Percentiles rank a stretch among this genome's conserved stretches.
phyloP scores from a whole-genome alignment of 2,888 invertebrate species.

The Nomada ruficornis region DNA sequence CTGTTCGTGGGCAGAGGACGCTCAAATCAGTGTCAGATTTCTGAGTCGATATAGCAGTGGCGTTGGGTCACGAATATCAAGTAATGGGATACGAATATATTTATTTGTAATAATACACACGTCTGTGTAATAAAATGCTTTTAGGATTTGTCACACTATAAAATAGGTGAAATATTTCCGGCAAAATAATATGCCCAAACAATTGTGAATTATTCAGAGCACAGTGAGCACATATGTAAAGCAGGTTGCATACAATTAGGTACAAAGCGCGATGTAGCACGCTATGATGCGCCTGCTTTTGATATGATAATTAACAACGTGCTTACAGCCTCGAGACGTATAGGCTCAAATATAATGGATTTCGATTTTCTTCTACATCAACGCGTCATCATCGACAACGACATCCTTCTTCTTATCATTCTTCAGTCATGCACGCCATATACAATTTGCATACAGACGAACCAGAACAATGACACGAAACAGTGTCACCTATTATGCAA shows the following conservation, averaged over 20 bases:
- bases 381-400: constrained; percentile 1
- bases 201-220: constrained; percentile 21
- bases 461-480: not conserved
- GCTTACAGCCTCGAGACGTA: constrained; percentile 25
- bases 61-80: no score
- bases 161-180: not conserved
- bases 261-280: constrained; percentile 21
- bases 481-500: no score
- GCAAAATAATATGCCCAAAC: constrained; percentile 36
- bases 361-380: constrained; percentile 14
- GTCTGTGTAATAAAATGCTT: no score
- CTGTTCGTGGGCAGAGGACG: no score
- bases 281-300: constrained; percentile 36
- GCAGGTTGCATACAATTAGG: constrained; percentile 62
- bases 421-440: constrained; percentile 29
- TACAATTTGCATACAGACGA: constrained; percentile 16
- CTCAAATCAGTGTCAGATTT: no score
- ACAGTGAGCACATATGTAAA: constrained; percentile 36
- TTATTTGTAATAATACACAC: no score
- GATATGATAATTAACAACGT: constrained; percentile 64
- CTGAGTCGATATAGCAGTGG: no score
- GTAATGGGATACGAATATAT: no score
- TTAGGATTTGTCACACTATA: no score
- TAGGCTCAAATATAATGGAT: constrained; percentile 31
- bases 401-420: constrained; percentile 22